Conservation (phyloP, 2,888 invertebrate genomes). For the Amiota communis region DNA sequence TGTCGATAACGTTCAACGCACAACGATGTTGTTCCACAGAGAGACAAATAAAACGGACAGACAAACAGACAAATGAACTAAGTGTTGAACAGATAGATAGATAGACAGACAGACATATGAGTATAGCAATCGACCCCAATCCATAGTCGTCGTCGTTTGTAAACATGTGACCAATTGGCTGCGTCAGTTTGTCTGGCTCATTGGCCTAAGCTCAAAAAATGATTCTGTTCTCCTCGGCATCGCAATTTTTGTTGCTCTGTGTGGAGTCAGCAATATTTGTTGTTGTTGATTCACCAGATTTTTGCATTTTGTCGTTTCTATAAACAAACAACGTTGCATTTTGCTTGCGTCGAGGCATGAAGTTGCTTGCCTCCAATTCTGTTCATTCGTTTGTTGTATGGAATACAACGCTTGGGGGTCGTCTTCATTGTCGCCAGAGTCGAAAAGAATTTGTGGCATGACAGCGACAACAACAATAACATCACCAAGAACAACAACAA, state of each 20-base stretch:
- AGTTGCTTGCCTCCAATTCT: neutral
- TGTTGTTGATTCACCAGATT: neutral
- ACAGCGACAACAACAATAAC: neutral
- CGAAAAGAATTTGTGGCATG: neutral
- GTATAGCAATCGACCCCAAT: too few species aligned
- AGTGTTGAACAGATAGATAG: neutral
- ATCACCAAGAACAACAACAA: neutral
- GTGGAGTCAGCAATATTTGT: slow-evolving; percentile 5
- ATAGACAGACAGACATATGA: neutral
- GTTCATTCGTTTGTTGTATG: neutral
- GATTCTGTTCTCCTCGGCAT: neutral
- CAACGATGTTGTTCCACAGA: slow-evolving; percentile 8
- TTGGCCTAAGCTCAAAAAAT: slow-evolving; percentile 8
- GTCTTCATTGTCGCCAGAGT: neutral
- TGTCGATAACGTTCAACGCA: slow-evolving; percentile 44
- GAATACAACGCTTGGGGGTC: slow-evolving; percentile 5
- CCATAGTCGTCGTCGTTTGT: neutral
- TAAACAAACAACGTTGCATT: slow-evolving; percentile 26
- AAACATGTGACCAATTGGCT: neutral
- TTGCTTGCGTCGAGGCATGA: slow-evolving; percentile 7
- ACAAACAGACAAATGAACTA: neutral
- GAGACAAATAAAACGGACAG: neutral
- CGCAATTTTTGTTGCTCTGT: neutral
- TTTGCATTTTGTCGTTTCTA: neutral
- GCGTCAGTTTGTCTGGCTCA: slow-evolving; percentile 28